Evolutionary conservation across 2,888 invertebrate genomes (phyloP), one percentile per base, ranked within the genome.

Genomic region (Blera fallax): DNA sequence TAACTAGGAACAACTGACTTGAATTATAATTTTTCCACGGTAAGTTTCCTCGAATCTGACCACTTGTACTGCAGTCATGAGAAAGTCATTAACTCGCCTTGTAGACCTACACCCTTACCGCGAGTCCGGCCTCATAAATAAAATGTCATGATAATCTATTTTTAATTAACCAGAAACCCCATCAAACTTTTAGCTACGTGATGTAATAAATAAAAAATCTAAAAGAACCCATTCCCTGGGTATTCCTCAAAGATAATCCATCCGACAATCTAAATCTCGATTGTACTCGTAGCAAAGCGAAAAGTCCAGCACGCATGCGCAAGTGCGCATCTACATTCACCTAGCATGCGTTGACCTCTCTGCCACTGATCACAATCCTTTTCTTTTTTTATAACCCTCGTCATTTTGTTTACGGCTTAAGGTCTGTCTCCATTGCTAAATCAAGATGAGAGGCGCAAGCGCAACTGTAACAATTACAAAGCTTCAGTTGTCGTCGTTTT

Each of bases 381-480:
- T 54, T 69, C 69, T 76, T 69, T 69, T 54, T 73, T 76, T 69
- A 37, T 62, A 62, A 74, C 60, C 67, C 79, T 60, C 43, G 34
- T 74, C 74, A 56, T 76, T 80, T 70, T 81, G 65, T 72, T 32
- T 65, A 65, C 29, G 48, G 56, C 72, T 58, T 50, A 50, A 72
- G 56, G 52, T 69, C 78, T 40, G 69, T 62, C 82, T 56, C 70
- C 60, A 69, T 80, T 50, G 69, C 62, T 69, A 79, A 74, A 80
- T 84, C 84, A 79, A 84, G 80, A 84, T 84, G 79, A 70, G 80
- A 70, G 69, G 80, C 81, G 76, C 84, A 80, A 74, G 76, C 84
- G 70, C 84, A 85, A 85, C 84, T 85, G 84, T 85, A 85, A 85
- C 84, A 81, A 81, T 85, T 70, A 76, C 76, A 67, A 80, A 81